Conservation (phyloP, 2,113 vertebrate species). For the Syngnathus typhle region DNA sequence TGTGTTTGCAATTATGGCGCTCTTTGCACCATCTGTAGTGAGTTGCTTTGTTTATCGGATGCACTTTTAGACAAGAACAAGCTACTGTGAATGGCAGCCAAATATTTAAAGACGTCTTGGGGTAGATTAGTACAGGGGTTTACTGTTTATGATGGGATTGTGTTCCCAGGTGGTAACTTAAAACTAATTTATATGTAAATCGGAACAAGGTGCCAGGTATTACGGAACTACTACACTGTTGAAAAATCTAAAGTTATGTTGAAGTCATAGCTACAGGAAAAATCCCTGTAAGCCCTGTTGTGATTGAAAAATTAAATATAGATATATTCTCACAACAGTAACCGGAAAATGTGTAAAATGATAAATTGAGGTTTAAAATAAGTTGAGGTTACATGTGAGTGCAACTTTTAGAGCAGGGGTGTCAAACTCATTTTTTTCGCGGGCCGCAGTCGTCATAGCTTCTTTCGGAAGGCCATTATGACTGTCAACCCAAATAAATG, state of each 20-base stretch:
- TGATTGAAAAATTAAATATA: slow-evolving; percentile 8
- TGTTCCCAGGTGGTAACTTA: not conserved
- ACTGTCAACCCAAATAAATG: no score
- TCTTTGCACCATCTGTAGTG: slow-evolving; percentile 6
- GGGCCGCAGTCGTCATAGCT: no score
- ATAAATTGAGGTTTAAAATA: not conserved
- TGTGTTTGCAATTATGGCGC: slow-evolving; percentile 5
- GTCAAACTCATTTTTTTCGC: no score
- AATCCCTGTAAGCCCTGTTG: no score
- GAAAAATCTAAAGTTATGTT: not conserved
- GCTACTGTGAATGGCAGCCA: not conserved
- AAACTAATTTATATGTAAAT: not conserved
- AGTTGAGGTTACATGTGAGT: slow-evolving; percentile 6
- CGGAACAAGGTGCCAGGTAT: not conserved
- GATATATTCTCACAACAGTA: slow-evolving; percentile 22
- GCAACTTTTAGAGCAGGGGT: not conserved
- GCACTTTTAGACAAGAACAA: not conserved
- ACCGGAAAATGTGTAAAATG: slow-evolving; percentile 13
- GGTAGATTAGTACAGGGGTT: not conserved
- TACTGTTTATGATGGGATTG: not conserved
- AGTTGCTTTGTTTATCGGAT: not conserved
- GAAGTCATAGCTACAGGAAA: no score
- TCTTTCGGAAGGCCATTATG: no score
- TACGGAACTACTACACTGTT: not conserved
- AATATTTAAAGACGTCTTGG: not conserved